Evolutionary conservation across 1,140 invertebrate genomes (phyloP).

Genomic region (Papilio aristodemus): DNA sequence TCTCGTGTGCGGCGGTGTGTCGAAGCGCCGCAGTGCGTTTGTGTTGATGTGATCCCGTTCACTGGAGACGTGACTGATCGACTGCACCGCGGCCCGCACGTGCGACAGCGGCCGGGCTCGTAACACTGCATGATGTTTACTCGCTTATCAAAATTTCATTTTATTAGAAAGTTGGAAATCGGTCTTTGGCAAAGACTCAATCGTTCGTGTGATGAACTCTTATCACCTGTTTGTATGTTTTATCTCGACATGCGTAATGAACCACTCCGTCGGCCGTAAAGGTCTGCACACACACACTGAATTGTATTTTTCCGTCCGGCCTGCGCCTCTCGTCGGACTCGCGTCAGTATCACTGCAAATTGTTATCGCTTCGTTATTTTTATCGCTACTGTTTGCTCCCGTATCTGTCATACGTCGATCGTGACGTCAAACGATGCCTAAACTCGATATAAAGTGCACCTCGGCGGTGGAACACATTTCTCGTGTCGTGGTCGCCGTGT

Average conservation of each 20-base stretch:
- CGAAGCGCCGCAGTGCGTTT: conserved; percentile 40
- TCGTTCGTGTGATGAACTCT: conserved; percentile 41
- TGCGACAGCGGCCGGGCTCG: background rate
- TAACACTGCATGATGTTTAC: background rate
- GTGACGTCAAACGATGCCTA: conserved; percentile 49
- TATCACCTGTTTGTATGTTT: conserved; percentile 51
- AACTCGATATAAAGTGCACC: conserved; percentile 10
- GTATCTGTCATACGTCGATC: conserved; percentile 60
- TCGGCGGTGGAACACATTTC: conserved; percentile 3
- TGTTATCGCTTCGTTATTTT: conserved; percentile 60
- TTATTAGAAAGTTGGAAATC: conserved; percentile 46
- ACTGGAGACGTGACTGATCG: background rate
- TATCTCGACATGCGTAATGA: conserved; percentile 40
- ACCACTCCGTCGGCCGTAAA: background rate
- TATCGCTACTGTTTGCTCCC: conserved; percentile 72
- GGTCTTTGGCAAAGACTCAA: background rate
- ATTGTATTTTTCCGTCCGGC: conserved; percentile 32
- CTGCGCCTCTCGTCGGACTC: conserved; percentile 29
- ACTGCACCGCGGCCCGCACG: background rate
- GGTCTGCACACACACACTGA: background rate
- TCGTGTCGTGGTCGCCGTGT: conserved; percentile 17
- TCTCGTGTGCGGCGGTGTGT: conserved; percentile 40
- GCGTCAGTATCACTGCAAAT: conserved; percentile 57
- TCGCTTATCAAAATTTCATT: conserved; percentile 1
- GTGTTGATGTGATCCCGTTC: conserved; percentile 36